A percentile compares a stretch with the other conserved stretches of the same genome.
Evolutionary conservation across 2,113 vertebrate species (phyloP).

Genomic region (Nanger granti): DNA sequence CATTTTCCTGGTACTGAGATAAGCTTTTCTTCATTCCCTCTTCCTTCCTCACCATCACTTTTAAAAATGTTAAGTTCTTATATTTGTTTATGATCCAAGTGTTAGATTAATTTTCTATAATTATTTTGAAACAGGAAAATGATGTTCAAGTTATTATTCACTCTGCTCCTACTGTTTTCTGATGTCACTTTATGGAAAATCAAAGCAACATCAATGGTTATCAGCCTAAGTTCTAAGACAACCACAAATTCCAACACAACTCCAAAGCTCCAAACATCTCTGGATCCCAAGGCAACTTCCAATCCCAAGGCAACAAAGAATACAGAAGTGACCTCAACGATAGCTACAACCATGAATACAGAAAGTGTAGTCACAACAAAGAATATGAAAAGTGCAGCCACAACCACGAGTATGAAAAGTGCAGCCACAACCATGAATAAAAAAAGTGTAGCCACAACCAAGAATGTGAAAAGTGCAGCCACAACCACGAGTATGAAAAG

Average conservation of each 20-base stretch:
- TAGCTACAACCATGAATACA: accelerated
- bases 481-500: no score
- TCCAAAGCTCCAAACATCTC: not conserved
- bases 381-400: no score
- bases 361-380: no score
- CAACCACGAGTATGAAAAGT: no score
- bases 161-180: slow-evolving; percentile 21
- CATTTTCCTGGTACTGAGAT: not conserved
- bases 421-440: not conserved
- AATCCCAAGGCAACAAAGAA: not conserved
- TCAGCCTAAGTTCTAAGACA: not conserved
- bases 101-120: slow-evolving; percentile 22
- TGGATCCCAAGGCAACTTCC: accelerated
- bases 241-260: not conserved
- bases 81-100: not conserved
- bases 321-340: not conserved
- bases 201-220: accelerated
- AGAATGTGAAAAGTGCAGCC: no score
- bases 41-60: not conserved
- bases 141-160: not conserved
- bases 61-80: not conserved
- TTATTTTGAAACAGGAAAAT: slow-evolving; percentile 42
- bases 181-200: not conserved
- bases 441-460: not conserved
- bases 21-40: not conserved